These are phyloP conservation scores for Pomacea maculata DNA, from an alignment of 1,140 invertebrate genomes.

Conservation along the genomic window DNA sequence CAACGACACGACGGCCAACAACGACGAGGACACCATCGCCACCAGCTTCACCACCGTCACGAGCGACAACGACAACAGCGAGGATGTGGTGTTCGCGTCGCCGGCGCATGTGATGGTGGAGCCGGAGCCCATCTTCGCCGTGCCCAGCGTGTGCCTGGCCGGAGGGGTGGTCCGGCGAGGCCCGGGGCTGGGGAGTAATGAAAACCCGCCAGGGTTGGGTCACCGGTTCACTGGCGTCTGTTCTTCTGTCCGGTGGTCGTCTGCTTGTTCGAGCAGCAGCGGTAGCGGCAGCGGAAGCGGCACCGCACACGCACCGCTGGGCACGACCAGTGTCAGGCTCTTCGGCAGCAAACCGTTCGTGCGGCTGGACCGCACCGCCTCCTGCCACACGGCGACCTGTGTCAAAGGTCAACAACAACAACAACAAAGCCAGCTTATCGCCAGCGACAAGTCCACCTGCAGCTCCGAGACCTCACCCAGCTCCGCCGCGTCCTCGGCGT, in stretches of 20 bases:
- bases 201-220: no score
- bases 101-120: neutral
- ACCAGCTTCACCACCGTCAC: slow-evolving; percentile 24
- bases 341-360: no score
- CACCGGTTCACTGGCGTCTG: no score
- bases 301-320: neutral
- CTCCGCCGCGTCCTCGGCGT: neutral
- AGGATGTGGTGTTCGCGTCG: neutral
- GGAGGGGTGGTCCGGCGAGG: neutral
- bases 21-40: slow-evolving; percentile 23
- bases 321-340: neutral
- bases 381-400: neutral
- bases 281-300: neutral
- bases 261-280: neutral
- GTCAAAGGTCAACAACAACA: neutral
- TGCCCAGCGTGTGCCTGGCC: slow-evolving; percentile 9
- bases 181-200: no score
- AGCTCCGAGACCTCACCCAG: neutral
- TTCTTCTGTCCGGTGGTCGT: neutral
- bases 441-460: neutral
- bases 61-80: slow-evolving; percentile 19
- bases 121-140: slow-evolving; percentile 16
- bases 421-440: neutral
- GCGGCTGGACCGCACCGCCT: no score
- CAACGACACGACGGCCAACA: slow-evolving; percentile 17